Percentiles rank a stretch among this genome's conserved stretches.
Evolutionary conservation across 2,888 invertebrate genomes (phyloP).

Genomic region (Drosophila siamana): DNA sequence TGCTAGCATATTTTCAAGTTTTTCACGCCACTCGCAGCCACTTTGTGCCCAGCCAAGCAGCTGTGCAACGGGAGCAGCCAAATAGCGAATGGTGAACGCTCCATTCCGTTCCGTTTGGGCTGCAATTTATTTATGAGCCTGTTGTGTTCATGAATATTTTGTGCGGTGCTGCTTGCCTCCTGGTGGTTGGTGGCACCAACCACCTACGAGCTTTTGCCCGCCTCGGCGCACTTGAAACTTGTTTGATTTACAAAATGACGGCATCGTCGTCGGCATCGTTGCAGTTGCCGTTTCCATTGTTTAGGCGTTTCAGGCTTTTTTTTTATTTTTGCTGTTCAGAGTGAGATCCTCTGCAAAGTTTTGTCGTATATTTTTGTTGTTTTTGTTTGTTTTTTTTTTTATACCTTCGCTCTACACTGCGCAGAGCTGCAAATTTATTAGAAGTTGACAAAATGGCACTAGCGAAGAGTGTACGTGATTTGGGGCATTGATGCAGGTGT

Average conservation of each 20-base stretch:
- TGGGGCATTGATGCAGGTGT: slow-evolving; percentile 37
- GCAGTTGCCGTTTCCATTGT: slow-evolving; percentile 16
- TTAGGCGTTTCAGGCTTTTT: not conserved
- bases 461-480: slow-evolving; percentile 49
- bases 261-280: slow-evolving; percentile 45
- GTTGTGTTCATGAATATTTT: slow-evolving; percentile 76
- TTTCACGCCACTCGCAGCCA: slow-evolving; percentile 61
- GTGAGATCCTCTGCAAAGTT: slow-evolving; percentile 47
- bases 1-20: slow-evolving; percentile 72
- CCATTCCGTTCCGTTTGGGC: slow-evolving; percentile 49
- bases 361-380: too few relatives aligned
- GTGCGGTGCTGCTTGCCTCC: slow-evolving; percentile 37
- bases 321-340: slow-evolving; percentile 27
- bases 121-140: slow-evolving; percentile 74
- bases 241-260: slow-evolving; percentile 70
- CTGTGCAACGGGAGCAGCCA: slow-evolving; percentile 55
- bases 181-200: slow-evolving; percentile 37
- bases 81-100: slow-evolving; percentile 13
- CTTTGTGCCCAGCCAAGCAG: slow-evolving; percentile 45
- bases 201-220: slow-evolving; percentile 38
- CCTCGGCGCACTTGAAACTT: slow-evolving; percentile 66
- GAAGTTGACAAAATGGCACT: slow-evolving; percentile 64
- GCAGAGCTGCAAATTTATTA: slow-evolving; percentile 62
- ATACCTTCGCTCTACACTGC: not conserved
- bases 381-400: slow-evolving; percentile 13